Percentiles rank a stretch among this genome's conserved stretches.
Conservation (phyloP, 2,113 vertebrate genomes). For the Rhagologus leucostigma region DNA sequence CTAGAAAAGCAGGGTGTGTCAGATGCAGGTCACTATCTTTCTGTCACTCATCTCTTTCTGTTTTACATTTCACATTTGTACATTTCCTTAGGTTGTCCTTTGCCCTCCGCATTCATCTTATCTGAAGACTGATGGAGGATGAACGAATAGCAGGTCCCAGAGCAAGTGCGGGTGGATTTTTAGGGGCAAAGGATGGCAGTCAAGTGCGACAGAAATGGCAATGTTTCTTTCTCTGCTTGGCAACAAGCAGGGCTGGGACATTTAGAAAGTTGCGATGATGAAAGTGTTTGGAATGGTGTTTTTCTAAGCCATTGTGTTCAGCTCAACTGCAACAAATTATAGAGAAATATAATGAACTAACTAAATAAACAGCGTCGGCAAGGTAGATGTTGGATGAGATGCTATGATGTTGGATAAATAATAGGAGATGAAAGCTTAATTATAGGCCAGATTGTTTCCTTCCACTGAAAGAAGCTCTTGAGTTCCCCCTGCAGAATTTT, state of each 20-base stretch:
- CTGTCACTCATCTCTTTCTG: background rate
- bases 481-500: conserved; percentile 61
- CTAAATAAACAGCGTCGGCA: conserved; percentile 62
- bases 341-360: conserved; percentile 62
- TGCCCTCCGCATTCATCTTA: background rate
- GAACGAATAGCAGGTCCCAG: background rate
- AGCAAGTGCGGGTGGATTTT: conserved; percentile 2
- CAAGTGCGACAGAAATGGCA: conserved; percentile 17
- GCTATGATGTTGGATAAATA: conserved; percentile 46
- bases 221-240: background rate
- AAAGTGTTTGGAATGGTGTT: conserved; percentile 65
- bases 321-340: conserved; percentile 49
- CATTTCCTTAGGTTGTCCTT: background rate
- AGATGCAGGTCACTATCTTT: background rate
- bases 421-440: conserved; percentile 66
- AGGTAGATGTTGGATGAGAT: conserved; percentile 58
- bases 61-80: background rate
- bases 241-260: conserved; percentile 24
- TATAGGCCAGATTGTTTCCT: conserved; percentile 31
- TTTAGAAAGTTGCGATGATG: conserved; percentile 63
- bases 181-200: background rate
- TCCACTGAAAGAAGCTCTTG: conserved; percentile 29
- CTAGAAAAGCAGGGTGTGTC: conserved; percentile 13
- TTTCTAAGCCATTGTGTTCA: conserved; percentile 50
- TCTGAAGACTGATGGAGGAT: background rate